These are phyloP conservation scores for Notarius lentiginosus DNA, from an alignment of 2,113 vertebrate species.

Conservation along the genomic window DNA sequence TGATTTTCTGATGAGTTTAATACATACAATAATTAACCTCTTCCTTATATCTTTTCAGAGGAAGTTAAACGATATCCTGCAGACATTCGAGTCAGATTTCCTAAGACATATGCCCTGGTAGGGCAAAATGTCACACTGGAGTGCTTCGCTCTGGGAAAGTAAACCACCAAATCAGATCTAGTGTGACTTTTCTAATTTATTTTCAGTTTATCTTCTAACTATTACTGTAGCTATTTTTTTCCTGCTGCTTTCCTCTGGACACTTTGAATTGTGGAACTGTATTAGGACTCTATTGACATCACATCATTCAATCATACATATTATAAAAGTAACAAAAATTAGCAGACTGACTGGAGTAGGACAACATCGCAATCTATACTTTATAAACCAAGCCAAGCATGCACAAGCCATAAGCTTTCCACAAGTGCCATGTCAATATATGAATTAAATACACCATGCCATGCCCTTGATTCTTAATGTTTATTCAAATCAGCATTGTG, in stretches of 20 bases:
- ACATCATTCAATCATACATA: background rate
- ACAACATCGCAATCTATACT: background rate
- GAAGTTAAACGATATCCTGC: slow-evolving; percentile 87
- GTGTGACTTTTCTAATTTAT: background rate
- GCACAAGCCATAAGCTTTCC: background rate
- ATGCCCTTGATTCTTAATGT: background rate
- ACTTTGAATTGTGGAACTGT: background rate
- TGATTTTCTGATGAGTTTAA: background rate
- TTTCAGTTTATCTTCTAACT: background rate
- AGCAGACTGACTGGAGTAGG: background rate
- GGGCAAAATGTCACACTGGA: slow-evolving; percentile 92
- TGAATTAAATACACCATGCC: background rate
- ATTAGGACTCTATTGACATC: background rate
- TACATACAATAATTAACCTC: no score
- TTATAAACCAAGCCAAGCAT: background rate
- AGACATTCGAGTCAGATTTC: slow-evolving; percentile 89
- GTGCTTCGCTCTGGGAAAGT: slow-evolving; percentile 98
- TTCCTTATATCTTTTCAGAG: slow-evolving; percentile 64
- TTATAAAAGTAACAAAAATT: background rate
- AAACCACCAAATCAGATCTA: slow-evolving; percentile 61
- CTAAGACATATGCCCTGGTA: slow-evolving; percentile 85
- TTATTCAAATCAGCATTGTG: background rate
- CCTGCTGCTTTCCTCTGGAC: no score
- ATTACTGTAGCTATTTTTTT: background rate
- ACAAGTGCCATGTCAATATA: background rate